A percentile compares a stretch with the other conserved stretches of the same genome.
Conservation (phyloP, 2,888 invertebrate species). For the Apotomis turbidana region DNA sequence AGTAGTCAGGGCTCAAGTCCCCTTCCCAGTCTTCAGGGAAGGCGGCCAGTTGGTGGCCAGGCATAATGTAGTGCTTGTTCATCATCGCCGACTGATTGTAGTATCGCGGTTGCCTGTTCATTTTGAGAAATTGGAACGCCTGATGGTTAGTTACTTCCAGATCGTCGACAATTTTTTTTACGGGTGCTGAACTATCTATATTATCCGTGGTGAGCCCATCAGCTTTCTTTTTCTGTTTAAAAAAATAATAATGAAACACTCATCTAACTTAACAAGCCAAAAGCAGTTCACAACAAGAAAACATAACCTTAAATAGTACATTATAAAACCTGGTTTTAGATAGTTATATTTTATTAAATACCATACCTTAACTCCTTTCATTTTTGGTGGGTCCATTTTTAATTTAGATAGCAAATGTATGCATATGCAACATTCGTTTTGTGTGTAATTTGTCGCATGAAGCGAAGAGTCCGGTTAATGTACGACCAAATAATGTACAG, state of each 20-base stretch:
- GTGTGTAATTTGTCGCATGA: too few relatives aligned
- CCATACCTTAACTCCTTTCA: too few relatives aligned
- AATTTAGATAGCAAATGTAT: too few relatives aligned
- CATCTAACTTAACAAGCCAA: not conserved
- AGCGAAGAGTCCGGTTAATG: too few relatives aligned
- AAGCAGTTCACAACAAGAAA: too few relatives aligned
- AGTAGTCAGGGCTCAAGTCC: conserved; percentile 62
- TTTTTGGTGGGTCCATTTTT: too few relatives aligned
- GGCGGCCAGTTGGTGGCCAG: conserved; percentile 62
- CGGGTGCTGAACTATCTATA: conserved; percentile 62
- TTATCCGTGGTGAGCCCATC: conserved; percentile 54
- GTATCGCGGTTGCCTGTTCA: conserved; percentile 55
- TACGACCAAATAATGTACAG: too few relatives aligned
- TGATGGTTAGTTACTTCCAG: conserved; percentile 56
- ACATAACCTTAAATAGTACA: too few relatives aligned
- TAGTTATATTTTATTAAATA: too few relatives aligned
- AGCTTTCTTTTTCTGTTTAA: conserved; percentile 13
- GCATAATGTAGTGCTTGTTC: conserved; percentile 56
- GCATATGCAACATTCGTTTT: too few relatives aligned
- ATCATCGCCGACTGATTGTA: conserved; percentile 26
- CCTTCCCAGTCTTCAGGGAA: conserved; percentile 73
- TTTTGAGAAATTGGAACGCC: conserved; percentile 57
- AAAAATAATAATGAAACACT: not conserved
- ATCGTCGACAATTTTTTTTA: conserved; percentile 60
- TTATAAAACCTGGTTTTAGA: too few relatives aligned